phyloP scores from a whole-genome alignment of 2,113 vertebrate genomes.

The Nothoprocta perdicaria region DNA sequence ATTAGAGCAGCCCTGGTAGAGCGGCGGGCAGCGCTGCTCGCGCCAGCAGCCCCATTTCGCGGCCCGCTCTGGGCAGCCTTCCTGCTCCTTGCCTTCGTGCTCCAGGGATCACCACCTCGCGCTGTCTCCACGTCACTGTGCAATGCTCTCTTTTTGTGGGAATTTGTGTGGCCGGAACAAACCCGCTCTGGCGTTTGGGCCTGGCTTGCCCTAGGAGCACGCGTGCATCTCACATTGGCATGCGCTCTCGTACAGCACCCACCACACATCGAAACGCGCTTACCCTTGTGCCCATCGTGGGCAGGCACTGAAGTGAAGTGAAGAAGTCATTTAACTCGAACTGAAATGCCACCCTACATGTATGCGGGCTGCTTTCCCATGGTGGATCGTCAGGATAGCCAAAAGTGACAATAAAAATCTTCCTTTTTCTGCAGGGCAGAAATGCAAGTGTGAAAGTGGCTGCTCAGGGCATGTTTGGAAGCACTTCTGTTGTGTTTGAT shows the following conservation, averaged over 20 bases:
- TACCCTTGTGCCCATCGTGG: not conserved
- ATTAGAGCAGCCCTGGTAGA: constrained; percentile 4
- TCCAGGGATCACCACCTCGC: constrained; percentile 34
- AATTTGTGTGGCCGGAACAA: not conserved
- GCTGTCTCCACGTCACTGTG: constrained; percentile 16
- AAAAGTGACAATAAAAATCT: not conserved
- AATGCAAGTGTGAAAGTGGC: not conserved
- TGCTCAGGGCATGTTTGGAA: not conserved
- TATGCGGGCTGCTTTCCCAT: not conserved
- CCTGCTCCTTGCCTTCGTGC: not conserved
- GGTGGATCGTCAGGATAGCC: not conserved
- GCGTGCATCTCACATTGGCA: not conserved
- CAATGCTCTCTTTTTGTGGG: not conserved
- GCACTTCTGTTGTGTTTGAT: not conserved
- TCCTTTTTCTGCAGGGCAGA: not conserved
- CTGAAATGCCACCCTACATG: not conserved
- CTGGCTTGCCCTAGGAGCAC: not conserved
- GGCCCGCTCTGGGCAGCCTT: not conserved
- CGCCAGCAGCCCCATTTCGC: constrained; percentile 42
- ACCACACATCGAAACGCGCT: not conserved
- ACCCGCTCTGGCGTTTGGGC: not conserved
- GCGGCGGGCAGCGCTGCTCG: not conserved
- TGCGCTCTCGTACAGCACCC: not conserved
- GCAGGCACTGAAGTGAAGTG: not conserved
- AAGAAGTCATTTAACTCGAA: not conserved